Evolutionary conservation across 2,888 invertebrate species (phyloP).

Genomic region (Ophion costatus): DNA sequence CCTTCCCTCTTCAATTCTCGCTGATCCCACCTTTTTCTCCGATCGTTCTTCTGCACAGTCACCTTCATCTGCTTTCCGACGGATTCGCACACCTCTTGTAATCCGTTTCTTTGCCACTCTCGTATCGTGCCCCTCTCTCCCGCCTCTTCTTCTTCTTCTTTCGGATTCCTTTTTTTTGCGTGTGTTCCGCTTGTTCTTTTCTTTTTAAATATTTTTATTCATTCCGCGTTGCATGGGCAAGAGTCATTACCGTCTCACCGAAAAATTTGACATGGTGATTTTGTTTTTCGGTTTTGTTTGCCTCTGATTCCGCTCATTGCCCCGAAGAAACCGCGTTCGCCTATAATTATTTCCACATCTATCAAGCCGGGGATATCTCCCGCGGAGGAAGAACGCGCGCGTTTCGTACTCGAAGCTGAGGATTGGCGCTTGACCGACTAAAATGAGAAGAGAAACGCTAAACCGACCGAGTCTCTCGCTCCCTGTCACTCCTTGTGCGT

Average conservation of each 20-base stretch:
- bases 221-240: slow-evolving; percentile 76
- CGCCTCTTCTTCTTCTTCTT: background rate
- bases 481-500: slow-evolving; percentile 31
- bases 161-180: background rate
- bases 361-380: slow-evolving; percentile 76
- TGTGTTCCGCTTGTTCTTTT: background rate
- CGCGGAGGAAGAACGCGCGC: slow-evolving; percentile 25
- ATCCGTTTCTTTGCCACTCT: slow-evolving; percentile 59
- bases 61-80: slow-evolving; percentile 39
- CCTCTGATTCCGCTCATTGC: slow-evolving; percentile 60
- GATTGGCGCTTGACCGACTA: slow-evolving; percentile 76
- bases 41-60: slow-evolving; percentile 36
- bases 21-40: slow-evolving; percentile 35
- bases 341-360: slow-evolving; percentile 84
- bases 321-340: slow-evolving; percentile 75
- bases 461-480: slow-evolving; percentile 69
- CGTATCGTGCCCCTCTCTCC: slow-evolving; percentile 37
- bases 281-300: slow-evolving; percentile 46
- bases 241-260: slow-evolving; percentile 80
- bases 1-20: background rate
- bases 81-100: slow-evolving; percentile 46
- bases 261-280: slow-evolving; percentile 81
- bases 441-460: slow-evolving; percentile 75
- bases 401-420: slow-evolving; percentile 74
- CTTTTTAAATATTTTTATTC: slow-evolving; percentile 37